Conservation (phyloP, 2,113 vertebrate species). For the Craseonycteris thonglongyai region DNA sequence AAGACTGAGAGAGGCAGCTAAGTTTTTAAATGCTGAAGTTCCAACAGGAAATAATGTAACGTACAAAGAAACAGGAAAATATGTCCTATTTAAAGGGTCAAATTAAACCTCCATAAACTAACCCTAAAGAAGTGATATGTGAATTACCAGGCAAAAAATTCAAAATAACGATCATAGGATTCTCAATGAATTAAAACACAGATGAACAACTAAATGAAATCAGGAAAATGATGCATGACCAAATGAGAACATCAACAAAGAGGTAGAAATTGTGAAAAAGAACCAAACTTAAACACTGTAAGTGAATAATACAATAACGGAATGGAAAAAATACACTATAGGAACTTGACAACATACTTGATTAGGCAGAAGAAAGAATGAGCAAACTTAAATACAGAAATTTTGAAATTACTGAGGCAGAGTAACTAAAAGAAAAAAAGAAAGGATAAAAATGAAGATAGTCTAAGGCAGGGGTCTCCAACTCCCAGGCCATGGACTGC, state of each 20-base stretch:
- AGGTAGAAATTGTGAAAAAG: background rate
- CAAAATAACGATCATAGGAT: background rate
- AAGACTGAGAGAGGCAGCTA: background rate
- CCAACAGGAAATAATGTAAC: background rate
- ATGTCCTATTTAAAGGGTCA: background rate
- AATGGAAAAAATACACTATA: background rate
- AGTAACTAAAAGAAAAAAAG: background rate
- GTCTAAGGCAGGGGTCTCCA: no score
- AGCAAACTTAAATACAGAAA: background rate
- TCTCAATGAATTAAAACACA: background rate
- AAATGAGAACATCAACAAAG: background rate
- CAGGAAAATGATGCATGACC: background rate
- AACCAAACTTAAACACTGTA: background rate
- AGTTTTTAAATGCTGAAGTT: background rate
- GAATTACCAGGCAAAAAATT: background rate
- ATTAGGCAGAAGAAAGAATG: background rate
- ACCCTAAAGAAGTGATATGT: background rate
- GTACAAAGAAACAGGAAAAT: background rate
- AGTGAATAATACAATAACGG: background rate
- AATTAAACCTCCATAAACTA: background rate
- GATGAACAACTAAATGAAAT: background rate
- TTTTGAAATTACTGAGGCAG: background rate
- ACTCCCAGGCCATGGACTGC: no score
- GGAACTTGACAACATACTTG: background rate
- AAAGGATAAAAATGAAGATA: background rate